Evolutionary conservation across 2,113 vertebrate species (phyloP).

Genomic region (Trochalopteron elliotii): DNA sequence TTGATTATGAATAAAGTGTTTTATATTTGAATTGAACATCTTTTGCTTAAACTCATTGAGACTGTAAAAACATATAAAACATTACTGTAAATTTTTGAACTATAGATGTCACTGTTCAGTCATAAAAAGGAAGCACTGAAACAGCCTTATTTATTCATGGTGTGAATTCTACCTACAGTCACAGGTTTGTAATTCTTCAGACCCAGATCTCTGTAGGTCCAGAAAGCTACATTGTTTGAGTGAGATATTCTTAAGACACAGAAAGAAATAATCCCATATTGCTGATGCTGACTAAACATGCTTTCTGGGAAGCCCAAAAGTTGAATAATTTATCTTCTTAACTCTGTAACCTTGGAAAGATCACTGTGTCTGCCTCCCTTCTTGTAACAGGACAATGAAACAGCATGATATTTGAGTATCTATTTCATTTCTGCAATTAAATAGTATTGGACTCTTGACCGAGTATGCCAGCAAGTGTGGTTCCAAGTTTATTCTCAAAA

Average conservation of each 20-base stretch:
- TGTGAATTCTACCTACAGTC: neutral
- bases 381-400: neutral
- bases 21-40: neutral
- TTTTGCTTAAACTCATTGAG: neutral
- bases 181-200: neutral
- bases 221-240: neutral
- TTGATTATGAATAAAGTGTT: neutral
- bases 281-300: neutral
- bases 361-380: neutral
- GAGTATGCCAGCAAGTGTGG: neutral
- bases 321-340: neutral
- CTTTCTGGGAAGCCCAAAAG: neutral
- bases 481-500: slow-evolving; percentile 32
- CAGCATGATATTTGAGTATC: neutral
- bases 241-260: neutral
- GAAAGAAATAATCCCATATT: neutral
- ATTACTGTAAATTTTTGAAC: neutral
- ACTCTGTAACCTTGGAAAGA: neutral
- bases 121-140: slow-evolving; percentile 10
- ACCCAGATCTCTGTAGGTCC: neutral
- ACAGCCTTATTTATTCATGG: neutral
- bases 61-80: neutral
- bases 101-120: slow-evolving; percentile 67
- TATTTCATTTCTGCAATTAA: slow-evolving; percentile 4
- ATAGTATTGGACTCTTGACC: neutral